Base-by-base conservation (phyloP, 2,888 invertebrate genomes). In the Drosophila mulleri region DNA sequence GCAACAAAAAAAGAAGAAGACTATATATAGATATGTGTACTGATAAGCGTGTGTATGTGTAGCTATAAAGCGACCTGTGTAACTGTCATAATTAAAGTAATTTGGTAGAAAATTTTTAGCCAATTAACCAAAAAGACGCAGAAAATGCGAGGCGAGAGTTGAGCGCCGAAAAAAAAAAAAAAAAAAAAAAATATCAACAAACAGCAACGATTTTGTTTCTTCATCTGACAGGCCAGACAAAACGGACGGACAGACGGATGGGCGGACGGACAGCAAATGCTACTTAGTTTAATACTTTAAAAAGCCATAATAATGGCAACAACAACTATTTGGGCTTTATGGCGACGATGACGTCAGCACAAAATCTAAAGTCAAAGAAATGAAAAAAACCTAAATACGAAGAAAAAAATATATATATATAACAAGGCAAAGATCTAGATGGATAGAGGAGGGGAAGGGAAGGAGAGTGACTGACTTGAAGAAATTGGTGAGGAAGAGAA, bases 61-160 rank as follows among this genome's bases (percentile, higher is more conserved):
- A 26, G 41, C 41, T 50, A 45, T 60, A 61, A 62, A 72, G 74
- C 69, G 70, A 72, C 68, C 82, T 87, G 79, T 85, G 82, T 82
- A 89, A 88, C 90, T 86, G 90, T 81, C 82, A 85, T 89, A 90
- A 90, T 91, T 90, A 88, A 90, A 90, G 91, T 90, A 90, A 90
- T 90, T 90, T 90, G 83, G 91, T 91, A 90, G 90, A 90, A 90
- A 90, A 91, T 84, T 76, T 88, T 90, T 84, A 91, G 88, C 88
- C 91, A 90, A 90, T 91, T 90, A 90, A 84, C 80, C 81, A 88
- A 86, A 88, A 88, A 82, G 80, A 88, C 82, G 86, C 85, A 87
- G 89, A 84, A 89, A 84, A 84, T 87, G 78, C 74, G 77, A 83
- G 77, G 73, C 80, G 80, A 77, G 74, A 75, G 72, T 66, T 58